phyloP scores from a whole-genome alignment of 2,888 invertebrate species.

The Hololepta plana region DNA sequence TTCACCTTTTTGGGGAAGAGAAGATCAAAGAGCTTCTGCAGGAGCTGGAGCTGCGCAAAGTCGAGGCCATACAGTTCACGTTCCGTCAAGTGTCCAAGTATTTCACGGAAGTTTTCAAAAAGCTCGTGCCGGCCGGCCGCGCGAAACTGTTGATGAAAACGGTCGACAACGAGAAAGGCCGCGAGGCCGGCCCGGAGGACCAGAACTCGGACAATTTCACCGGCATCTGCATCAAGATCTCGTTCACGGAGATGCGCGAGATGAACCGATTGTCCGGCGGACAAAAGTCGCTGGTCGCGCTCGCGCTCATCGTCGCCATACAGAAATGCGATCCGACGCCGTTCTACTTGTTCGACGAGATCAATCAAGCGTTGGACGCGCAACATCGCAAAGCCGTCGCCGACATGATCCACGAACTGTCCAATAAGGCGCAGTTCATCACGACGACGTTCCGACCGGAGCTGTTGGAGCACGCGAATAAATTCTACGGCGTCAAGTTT shows the following conservation, averaged over 20 bases:
- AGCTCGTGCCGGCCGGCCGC: conserved; percentile 84
- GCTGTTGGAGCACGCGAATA: conserved; percentile 88
- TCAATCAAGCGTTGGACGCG: conserved; percentile 96
- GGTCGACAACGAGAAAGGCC: conserved; percentile 49
- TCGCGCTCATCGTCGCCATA: conserved; percentile 96
- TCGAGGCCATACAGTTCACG: conserved; percentile 96
- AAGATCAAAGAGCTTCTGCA: conserved; percentile 86
- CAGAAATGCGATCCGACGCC: conserved; percentile 99
- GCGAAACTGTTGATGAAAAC: conserved; percentile 86
- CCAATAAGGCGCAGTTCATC: conserved; percentile 92
- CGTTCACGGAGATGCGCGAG: conserved; percentile 96
- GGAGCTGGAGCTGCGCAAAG: conserved; percentile 85
- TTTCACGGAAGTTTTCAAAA: conserved; percentile 95
- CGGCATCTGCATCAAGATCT: conserved; percentile 82
- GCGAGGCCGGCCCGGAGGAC: conserved; percentile 43
- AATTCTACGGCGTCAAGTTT: conserved; percentile 97
- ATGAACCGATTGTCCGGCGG: conserved; percentile 99
- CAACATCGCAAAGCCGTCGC: conserved; percentile 95
- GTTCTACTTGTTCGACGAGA: conserved; percentile 99
- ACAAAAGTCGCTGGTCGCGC: conserved; percentile 94
- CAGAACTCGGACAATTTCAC: conserved; percentile 54
- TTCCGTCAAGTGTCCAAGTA: conserved; percentile 97
- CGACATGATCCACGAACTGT: conserved; percentile 94
- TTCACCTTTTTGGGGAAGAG: conserved; percentile 35
- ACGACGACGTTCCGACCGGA: conserved; percentile 98